Base-by-base conservation (phyloP, 2,797 vertebrate genomes). In the Poliocrania exsul region DNA sequence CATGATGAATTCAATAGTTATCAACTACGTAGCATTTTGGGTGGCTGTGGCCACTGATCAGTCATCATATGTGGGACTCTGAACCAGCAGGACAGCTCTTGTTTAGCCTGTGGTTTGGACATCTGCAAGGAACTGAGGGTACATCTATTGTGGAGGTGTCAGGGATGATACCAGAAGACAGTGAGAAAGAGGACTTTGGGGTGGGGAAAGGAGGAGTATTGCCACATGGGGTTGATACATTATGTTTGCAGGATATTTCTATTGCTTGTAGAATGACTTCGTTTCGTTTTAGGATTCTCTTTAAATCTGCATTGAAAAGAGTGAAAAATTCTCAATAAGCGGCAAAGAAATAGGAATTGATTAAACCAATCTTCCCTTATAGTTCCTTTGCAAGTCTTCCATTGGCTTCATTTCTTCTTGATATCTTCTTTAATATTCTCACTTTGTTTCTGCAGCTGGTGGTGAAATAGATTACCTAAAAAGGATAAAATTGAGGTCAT, bases 41-140 rank as follows among this genome's bases (percentile, higher is more conserved):
- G 26, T 62, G 18, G 7, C 50, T 0, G 0, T 53, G 29, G 37
- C 26, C 20, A 5, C 26, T 67, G 26, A 24, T 33, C 26, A 37
- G 38, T 54, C 23, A 23, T 75, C 14, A 14, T 12, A 20, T 9
- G 3, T 10, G 16, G 18, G 31, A n/a, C 53, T 90, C 57, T 79
- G 44, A 74, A 35, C 26, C 50, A 75, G 40, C 4, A 7, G 20
- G 25, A 57, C 16, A 29, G 19, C 31, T 80, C 31, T 65, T 49
- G 6, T 37, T 72, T 57, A 65, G 24, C 33, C 13, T 18, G 19
- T 29, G 56, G 9, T 38, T 61, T 62, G 37, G 42, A 37, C 20
- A 57, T 24, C 13, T 50, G 23, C 26, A 37, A 29, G 29, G n/a
- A 90, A 5, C 26, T 29, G 61, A 62, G 47, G 18, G 7, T 66